A percentile compares a stretch with the other conserved stretches of the same genome.
Evolutionary conservation across 2,888 invertebrate genomes (phyloP).

Genomic region (Lysandra bellargus): DNA sequence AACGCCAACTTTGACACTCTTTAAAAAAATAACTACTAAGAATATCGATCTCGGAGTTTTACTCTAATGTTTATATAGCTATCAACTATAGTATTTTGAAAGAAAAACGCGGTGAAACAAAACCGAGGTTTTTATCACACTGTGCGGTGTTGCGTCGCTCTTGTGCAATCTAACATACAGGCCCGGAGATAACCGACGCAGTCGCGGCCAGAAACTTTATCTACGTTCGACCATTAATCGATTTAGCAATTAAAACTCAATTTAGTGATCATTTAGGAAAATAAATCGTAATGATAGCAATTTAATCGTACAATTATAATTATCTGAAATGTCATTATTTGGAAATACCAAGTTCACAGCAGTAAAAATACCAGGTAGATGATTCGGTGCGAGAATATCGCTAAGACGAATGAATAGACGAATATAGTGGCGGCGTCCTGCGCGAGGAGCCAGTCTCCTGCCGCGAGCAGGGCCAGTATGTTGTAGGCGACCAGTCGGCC

Average conservation of each 20-base stretch:
- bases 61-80: too few relatives aligned
- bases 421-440: not conserved
- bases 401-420: not conserved
- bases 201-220: not conserved
- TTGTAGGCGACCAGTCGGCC: not conserved
- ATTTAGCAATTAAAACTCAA: slow-evolving; percentile 12
- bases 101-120: too few relatives aligned
- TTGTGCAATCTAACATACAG: slow-evolving; percentile 23
- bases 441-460: not conserved
- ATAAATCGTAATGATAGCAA: slow-evolving; percentile 17
- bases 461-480: not conserved
- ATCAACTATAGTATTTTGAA: too few relatives aligned
- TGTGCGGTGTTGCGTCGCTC: not conserved
- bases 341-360: not conserved
- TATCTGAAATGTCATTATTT: slow-evolving; percentile 10
- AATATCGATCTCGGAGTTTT: too few relatives aligned
- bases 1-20: too few relatives aligned
- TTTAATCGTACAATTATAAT: not conserved
- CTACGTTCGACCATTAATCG: not conserved
- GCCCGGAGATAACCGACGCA: slow-evolving; percentile 13
- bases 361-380: not conserved
- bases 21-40: too few relatives aligned
- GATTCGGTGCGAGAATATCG: not conserved
- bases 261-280: slow-evolving; percentile 16
- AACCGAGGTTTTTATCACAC: too few relatives aligned